Base-by-base conservation (phyloP, 92 coral and sea anemone species). In the Metridium senile region DNA sequence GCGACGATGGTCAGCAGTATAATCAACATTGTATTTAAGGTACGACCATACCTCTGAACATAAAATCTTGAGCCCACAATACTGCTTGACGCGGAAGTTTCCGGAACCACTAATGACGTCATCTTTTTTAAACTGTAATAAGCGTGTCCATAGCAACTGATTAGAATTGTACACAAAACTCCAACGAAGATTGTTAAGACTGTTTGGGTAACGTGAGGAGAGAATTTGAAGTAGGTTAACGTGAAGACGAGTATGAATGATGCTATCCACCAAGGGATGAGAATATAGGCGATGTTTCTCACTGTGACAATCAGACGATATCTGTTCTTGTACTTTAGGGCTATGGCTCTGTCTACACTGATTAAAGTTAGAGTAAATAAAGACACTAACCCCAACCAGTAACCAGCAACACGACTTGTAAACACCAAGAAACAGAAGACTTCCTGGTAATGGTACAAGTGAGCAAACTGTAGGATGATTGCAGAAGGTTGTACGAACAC, bases 351-450 rank as follows among this genome's bases (percentile, higher is more conserved):
- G 47, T 70, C 75, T 29, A 70, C 58, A 54, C 75, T 70, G 34
- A 70, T 70, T 0, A 70, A 11, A 2, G 62, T 30, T 7, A 70
- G 43, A 25, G 75, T 70, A 27, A 10, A 49, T 17, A 57, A 16
- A 49, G 75, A 70, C 34, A 70, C 75, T 30, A 57, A 16, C 11
- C 62, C 62, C 25, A 70, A 23, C 74, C 74, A 68, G 30, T 68
- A 68, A 0, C 56, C 52, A 10, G 45, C 31, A 11, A 51, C 43
- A 35, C 57, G 27, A 0, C 54, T 54, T 33, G 22, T 51, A 4
- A 43, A 29, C 20, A 27, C 34, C 3, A 32, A 26, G 8, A 56
- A 3, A 28, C 75, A 70, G 11, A 70, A 23, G 18, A 10, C 39
- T 2, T 29, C 75, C 16, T 26, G 11, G 59, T 32, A 70, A 20